A percentile compares a stretch with the other conserved stretches of the same genome.
phyloP scores from a whole-genome alignment of 2,888 invertebrate genomes.

The Notodonta ziczac region DNA sequence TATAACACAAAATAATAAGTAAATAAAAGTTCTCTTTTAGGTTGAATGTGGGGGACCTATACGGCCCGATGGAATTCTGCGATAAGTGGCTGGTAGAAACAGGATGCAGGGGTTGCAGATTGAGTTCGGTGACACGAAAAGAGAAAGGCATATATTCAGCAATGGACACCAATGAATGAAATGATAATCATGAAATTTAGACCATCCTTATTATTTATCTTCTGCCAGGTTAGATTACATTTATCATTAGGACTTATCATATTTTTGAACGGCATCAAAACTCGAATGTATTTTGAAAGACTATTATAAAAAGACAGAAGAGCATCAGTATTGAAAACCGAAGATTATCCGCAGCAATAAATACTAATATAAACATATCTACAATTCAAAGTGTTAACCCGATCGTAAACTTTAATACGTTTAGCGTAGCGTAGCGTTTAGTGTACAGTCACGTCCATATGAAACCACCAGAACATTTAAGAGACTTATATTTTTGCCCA shows the following conservation, averaged over 20 bases:
- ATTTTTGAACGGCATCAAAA: too few species aligned
- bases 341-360: slow-evolving; percentile 7
- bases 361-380: slow-evolving; percentile 5
- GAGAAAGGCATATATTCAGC: too few species aligned
- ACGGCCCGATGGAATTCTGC: too few species aligned
- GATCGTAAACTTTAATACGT: slow-evolving; percentile 6
- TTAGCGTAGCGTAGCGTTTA: slow-evolving; percentile 1
- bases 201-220: too few species aligned
- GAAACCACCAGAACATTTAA: neutral
- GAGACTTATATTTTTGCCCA: neutral
- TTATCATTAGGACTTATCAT: too few species aligned
- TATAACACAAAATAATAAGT: too few species aligned
- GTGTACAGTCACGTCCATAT: neutral
- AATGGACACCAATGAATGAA: neutral
- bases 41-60: neutral
- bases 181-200: neutral
- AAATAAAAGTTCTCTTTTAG: neutral
- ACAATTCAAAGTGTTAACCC: neutral
- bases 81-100: too few species aligned
- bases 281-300: too few species aligned
- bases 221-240: too few species aligned
- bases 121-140: too few species aligned
- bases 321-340: slow-evolving; percentile 11
- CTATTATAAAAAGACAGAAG: too few species aligned
- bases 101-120: too few species aligned